Percentiles rank a stretch among this genome's conserved stretches.
Evolutionary conservation across 2,888 invertebrate species (phyloP).

Genomic region (Girardia tigrina): DNA sequence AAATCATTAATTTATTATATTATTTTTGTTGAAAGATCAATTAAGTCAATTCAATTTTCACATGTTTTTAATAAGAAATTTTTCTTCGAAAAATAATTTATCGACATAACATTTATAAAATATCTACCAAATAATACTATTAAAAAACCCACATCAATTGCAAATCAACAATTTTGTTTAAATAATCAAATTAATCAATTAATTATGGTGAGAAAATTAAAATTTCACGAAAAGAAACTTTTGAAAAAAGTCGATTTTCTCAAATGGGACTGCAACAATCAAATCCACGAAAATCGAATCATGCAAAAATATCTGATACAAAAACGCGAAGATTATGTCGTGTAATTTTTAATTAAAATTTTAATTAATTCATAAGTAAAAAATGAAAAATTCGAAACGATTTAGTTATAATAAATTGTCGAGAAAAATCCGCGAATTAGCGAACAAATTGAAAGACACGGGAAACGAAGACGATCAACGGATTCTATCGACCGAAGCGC

Average conservation of each 20-base stretch:
- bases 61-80: too few species aligned
- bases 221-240: conserved; percentile 87
- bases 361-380: background rate
- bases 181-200: too few species aligned
- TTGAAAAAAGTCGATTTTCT: conserved; percentile 96
- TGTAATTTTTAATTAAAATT: conserved; percentile 25
- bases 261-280: conserved; percentile 88
- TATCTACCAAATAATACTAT: too few species aligned
- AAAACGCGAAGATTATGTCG: conserved; percentile 65
- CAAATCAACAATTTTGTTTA: too few species aligned
- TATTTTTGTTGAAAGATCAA: too few species aligned
- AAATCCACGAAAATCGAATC: conserved; percentile 74
- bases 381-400: background rate
- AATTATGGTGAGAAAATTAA: conserved; percentile 65
- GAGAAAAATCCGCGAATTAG: conserved; percentile 67
- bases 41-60: too few species aligned
- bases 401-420: conserved; percentile 80
- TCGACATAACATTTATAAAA: too few species aligned
- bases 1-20: too few species aligned
- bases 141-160: too few species aligned
- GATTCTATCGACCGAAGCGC: background rate
- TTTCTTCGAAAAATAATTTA: too few species aligned
- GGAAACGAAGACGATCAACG: conserved; percentile 70
- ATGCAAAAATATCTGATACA: conserved; percentile 75
- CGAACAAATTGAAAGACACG: conserved; percentile 72